Evolutionary conservation across 2,113 vertebrate genomes (phyloP), one percentile per base, ranked within the genome.

Genomic region (Nerophis ophidion): DNA sequence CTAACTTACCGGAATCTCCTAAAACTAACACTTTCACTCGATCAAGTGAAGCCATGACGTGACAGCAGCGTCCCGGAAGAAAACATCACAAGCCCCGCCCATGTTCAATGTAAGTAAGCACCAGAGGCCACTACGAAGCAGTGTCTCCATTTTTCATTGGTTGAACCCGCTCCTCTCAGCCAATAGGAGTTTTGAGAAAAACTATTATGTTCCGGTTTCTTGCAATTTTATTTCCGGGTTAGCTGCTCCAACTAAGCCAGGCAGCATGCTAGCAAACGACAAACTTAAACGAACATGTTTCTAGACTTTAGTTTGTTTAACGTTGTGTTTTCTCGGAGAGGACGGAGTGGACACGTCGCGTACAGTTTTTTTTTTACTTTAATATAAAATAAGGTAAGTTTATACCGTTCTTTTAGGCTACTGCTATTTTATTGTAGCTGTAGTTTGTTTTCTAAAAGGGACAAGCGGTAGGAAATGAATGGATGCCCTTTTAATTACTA

Each of bases 11-110:
- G 14, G 96, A 98, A 83, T 99, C 96, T 34, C 97, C 97, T 79
- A 99, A 83, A 63, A 99, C 97, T 76, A 99, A 70, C 2, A 98
- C 94, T 84, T 98, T 98, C 2, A 98, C 93, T 53, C 95, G 90
- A 60, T 98, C 95, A 72, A 98, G 79, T 44, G 95, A 93, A 55
- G 94, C 95, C 96, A 98, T 99, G 67, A 88, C 86, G 5, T 64
- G 50, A 69, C 15, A 65, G 33, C 7, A 0, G 4, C 4, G 19
- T 49, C 57, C 76, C 77, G 80, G 87, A 86, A 83, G 56, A 49
- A 74, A 63, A 81, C 60, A 49, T 4, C 33, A 0, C 0, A 52
- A 70, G 4, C 2, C 16, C 69, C 67, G 57, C 65, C 75, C 9
- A 42, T 6, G 2, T 55, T 38, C 38, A 7, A 40, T 62, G 0